Percentiles rank a stretch among this genome's conserved stretches.
These are phyloP conservation scores for Camelus bactrianus DNA, from an alignment of 2,113 vertebrate genomes.

Conservation along the genomic window DNA sequence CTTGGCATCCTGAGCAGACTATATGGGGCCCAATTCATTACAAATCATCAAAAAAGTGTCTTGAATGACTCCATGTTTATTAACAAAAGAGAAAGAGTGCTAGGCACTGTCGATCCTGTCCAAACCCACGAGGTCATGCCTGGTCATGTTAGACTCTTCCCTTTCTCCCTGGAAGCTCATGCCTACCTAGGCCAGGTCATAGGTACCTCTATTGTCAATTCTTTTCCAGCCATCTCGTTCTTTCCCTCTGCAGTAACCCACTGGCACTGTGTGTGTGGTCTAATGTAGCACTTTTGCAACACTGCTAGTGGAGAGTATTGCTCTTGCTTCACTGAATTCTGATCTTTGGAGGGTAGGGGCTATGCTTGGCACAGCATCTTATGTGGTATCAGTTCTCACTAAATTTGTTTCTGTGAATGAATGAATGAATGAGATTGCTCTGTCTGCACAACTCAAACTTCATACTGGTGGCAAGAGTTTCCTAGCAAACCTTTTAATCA, in stretches of 20 bases:
- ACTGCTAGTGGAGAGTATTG: neutral
- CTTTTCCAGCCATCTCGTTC: neutral
- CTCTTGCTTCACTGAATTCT: neutral
- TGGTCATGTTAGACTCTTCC: neutral
- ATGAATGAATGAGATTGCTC: neutral
- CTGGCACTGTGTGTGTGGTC: neutral
- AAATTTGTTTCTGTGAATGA: slow-evolving; percentile 14
- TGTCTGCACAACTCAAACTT: neutral
- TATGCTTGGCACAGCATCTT: neutral
- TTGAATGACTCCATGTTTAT: neutral
- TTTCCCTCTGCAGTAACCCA: neutral
- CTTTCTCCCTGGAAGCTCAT: neutral
- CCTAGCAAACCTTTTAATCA: neutral
- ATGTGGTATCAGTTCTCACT: neutral
- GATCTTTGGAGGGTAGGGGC: neutral
- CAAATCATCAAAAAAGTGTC: neutral
- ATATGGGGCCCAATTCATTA: neutral
- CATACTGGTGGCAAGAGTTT: slow-evolving; percentile 5
- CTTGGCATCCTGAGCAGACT: neutral
- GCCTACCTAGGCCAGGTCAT: neutral
- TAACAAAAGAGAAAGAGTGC: neutral
- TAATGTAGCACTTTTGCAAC: neutral
- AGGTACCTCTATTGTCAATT: neutral
- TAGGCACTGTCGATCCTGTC: neutral
- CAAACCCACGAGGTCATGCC: neutral